These are phyloP conservation scores for Laothoe populi DNA, from an alignment of 2,888 invertebrate genomes.

Conservation along the genomic window DNA sequence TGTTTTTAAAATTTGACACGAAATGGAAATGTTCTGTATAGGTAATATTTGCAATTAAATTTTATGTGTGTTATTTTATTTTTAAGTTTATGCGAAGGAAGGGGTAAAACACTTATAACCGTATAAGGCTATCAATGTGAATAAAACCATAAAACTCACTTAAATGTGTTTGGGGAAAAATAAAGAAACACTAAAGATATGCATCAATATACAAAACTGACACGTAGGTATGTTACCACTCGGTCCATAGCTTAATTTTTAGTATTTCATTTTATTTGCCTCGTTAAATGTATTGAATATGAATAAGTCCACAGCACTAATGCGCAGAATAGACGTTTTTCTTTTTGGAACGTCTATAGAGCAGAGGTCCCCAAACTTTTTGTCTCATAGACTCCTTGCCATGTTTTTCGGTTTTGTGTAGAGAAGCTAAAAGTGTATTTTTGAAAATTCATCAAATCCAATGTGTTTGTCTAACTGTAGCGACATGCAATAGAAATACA, in stretches of 20 bases:
- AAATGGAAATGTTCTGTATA: background rate
- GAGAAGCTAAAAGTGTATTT: too few relatives aligned
- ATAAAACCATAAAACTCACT: background rate
- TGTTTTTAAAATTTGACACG: background rate
- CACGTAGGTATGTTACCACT: background rate
- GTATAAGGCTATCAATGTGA: background rate
- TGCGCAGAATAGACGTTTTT: background rate
- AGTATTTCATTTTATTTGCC: background rate
- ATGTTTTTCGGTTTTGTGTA: too few relatives aligned
- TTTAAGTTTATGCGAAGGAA: conserved; percentile 1
- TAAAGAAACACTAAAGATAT: background rate
- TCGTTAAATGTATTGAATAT: background rate
- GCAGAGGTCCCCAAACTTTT: too few relatives aligned
- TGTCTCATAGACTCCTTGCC: too few relatives aligned
- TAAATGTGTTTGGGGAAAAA: background rate
- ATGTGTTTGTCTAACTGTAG: too few relatives aligned
- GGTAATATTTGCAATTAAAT: background rate
- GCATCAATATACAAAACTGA: background rate
- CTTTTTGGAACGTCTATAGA: background rate
- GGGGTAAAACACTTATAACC: background rate
- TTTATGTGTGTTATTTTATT: conserved; percentile 9
- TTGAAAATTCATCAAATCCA: too few relatives aligned
- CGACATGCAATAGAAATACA: too few relatives aligned
- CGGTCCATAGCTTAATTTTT: background rate
- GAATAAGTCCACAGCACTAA: background rate